A percentile compares a stretch with the other conserved stretches of the same genome.
These are phyloP conservation scores for Luperina testacea DNA, from an alignment of 2,888 invertebrate genomes.

Conservation along the genomic window DNA sequence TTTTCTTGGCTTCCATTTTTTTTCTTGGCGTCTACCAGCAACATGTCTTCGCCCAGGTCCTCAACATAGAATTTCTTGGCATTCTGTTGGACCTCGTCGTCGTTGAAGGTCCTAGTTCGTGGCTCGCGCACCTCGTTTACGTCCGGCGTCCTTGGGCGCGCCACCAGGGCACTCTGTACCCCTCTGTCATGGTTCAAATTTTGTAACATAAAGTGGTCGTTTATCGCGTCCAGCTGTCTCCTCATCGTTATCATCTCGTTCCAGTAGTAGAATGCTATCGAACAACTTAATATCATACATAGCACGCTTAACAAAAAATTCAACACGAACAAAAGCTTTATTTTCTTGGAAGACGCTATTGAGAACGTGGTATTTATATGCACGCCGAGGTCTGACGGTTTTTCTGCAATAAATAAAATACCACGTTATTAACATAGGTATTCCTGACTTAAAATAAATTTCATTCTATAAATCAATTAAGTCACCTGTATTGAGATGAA, in stretches of 20 bases:
- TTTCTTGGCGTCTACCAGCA: constrained; percentile 83
- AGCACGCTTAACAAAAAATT: constrained; percentile 85
- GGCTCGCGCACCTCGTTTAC: constrained; percentile 74
- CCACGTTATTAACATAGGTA: constrained; percentile 50
- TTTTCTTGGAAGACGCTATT: constrained; percentile 89
- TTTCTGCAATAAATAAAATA: constrained; percentile 78
- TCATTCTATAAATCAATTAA: constrained; percentile 56
- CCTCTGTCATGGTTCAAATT: constrained; percentile 76
- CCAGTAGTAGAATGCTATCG: constrained; percentile 86
- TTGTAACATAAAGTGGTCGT: constrained; percentile 80
- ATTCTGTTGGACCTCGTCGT: constrained; percentile 69
- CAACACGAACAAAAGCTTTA: constrained; percentile 84
- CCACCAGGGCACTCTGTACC: constrained; percentile 77
- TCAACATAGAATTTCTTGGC: constrained; percentile 82
- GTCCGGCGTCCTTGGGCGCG: constrained; percentile 66
- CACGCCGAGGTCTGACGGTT: constrained; percentile 85
- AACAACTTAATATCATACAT: constrained; percentile 83
- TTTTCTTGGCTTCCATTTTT: constrained; percentile 77
- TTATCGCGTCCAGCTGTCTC: constrained; percentile 81
- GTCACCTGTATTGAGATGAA: constrained; percentile 87
- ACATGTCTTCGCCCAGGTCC: constrained; percentile 83
- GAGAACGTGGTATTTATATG: constrained; percentile 87
- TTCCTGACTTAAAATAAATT: background rate
- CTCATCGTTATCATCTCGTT: constrained; percentile 84
- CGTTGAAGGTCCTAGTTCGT: constrained; percentile 71